Evolutionary conservation across 2,797 vertebrate species (phyloP).

Genomic region (Benthosema pterotum): DNA sequence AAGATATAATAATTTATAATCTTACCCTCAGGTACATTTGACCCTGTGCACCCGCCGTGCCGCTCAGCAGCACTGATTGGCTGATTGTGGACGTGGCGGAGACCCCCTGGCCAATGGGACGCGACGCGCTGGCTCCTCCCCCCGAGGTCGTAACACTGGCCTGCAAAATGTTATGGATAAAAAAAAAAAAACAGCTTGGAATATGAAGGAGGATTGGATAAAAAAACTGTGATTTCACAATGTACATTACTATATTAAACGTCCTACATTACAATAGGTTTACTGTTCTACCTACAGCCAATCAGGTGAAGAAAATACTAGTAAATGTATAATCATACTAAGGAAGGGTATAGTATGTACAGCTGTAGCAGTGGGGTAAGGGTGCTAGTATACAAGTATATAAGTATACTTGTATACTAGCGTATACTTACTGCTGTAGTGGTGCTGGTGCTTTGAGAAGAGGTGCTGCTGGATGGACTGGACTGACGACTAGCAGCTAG

Average conservation of each 20-base stretch:
- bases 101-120: conserved; percentile 67
- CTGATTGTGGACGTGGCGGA: conserved; percentile 90
- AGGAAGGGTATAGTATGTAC: too few species aligned
- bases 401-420: too few species aligned
- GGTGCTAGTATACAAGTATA: too few species aligned
- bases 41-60: conserved; percentile 88
- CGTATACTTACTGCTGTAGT: conserved; percentile 65
- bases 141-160: conserved; percentile 73
- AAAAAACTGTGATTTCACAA: too few species aligned
- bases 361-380: too few species aligned
- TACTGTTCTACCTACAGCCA: too few species aligned
- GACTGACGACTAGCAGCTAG: conserved; percentile 94
- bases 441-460: conserved; percentile 86
- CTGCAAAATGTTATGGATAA: conserved; percentile 49
- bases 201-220: too few species aligned
- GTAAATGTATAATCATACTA: too few species aligned
- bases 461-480: conserved; percentile 89
- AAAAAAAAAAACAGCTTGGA: too few species aligned
- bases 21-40: conserved; percentile 98
- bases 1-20: background rate
- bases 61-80: conserved; percentile 92
- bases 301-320: too few species aligned
- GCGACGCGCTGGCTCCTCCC: conserved; percentile 68
- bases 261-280: too few species aligned
- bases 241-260: too few species aligned